A percentile compares a stretch with the other conserved stretches of the same genome.
Evolutionary conservation across 2,797 vertebrate species (phyloP).

Genomic region (Smutsia gigantea): DNA sequence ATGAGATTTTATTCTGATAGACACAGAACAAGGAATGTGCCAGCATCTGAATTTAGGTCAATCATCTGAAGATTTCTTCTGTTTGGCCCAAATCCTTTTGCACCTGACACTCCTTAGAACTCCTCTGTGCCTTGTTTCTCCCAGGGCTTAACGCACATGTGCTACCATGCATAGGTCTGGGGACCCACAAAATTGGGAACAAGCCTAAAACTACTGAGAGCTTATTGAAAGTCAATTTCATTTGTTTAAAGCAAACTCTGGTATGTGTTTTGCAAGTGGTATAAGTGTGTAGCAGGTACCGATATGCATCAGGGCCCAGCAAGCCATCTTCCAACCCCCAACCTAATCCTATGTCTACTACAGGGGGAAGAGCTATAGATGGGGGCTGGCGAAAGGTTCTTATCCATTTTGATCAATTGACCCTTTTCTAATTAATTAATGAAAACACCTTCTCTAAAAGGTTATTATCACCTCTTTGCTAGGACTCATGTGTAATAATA

Average conservation of each 20-base stretch:
- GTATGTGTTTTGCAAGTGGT: background rate
- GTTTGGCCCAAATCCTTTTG: background rate
- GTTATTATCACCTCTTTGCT: background rate
- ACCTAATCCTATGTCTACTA: background rate
- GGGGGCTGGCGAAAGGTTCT: background rate
- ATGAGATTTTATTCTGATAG: background rate
- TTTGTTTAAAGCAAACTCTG: background rate
- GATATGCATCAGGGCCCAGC: background rate
- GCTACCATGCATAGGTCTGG: background rate
- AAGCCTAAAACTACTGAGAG: background rate
- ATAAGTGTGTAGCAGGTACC: fast-evolving
- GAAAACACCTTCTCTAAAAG: background rate
- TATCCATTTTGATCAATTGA: background rate
- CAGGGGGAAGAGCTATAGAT: background rate
- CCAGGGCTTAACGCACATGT: background rate
- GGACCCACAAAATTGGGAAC: background rate
- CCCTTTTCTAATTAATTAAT: background rate
- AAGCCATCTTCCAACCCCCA: background rate
- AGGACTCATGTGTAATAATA: background rate
- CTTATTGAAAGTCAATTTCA: background rate
- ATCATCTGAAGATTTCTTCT: background rate
- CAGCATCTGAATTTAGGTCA: background rate
- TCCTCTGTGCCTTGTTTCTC: background rate
- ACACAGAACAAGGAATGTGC: background rate
- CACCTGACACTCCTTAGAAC: background rate